Evolutionary conservation across 2,113 vertebrate genomes (phyloP).

Genomic region (Taurulus bubalis): DNA sequence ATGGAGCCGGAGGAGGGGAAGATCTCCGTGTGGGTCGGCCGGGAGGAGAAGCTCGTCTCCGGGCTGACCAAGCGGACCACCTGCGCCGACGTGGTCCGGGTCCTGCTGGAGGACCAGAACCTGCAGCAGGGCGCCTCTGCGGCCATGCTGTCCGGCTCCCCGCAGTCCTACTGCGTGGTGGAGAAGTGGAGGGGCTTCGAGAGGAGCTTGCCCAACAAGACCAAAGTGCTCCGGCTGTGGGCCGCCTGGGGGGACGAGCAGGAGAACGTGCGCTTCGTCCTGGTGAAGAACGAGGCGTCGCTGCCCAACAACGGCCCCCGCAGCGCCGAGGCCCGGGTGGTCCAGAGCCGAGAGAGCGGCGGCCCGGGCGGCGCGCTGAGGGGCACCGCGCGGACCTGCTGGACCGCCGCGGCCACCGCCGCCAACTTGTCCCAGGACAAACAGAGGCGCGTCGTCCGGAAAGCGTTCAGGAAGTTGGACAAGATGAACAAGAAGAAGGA

Average conservation of each 20-base stretch:
- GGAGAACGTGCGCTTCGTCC: constrained; percentile 94
- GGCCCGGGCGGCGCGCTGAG: constrained; percentile 73
- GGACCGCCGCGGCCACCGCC: constrained; percentile 54
- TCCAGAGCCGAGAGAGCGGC: constrained; percentile 90
- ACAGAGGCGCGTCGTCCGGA: constrained; percentile 92
- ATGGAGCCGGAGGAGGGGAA: constrained; percentile 86
- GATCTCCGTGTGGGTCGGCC: constrained; percentile 95
- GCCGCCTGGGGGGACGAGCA: constrained; percentile 94
- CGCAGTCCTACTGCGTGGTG: constrained; percentile 93
- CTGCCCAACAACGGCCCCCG: constrained; percentile 92
- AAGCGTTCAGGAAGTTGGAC: constrained; percentile 96
- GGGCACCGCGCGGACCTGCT: constrained; percentile 73
- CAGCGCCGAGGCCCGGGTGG: constrained; percentile 94
- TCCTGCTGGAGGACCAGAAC: constrained; percentile 91
- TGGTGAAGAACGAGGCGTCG: constrained; percentile 93
- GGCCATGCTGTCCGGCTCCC: constrained; percentile 88
- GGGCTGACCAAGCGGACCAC: constrained; percentile 92
- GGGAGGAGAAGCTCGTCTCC: constrained; percentile 95
- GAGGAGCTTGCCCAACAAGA: constrained; percentile 93
- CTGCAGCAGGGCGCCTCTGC: constrained; percentile 78
- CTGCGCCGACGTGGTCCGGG: constrained; percentile 93
- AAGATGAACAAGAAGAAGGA: constrained; percentile 92
- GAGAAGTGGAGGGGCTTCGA: constrained; percentile 98
- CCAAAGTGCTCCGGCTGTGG: constrained; percentile 93
- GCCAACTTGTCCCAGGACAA: constrained; percentile 86